Evolutionary conservation across 2,888 invertebrate genomes (phyloP), one percentile per base, ranked within the genome.

Genomic region (Selenia dentaria): DNA sequence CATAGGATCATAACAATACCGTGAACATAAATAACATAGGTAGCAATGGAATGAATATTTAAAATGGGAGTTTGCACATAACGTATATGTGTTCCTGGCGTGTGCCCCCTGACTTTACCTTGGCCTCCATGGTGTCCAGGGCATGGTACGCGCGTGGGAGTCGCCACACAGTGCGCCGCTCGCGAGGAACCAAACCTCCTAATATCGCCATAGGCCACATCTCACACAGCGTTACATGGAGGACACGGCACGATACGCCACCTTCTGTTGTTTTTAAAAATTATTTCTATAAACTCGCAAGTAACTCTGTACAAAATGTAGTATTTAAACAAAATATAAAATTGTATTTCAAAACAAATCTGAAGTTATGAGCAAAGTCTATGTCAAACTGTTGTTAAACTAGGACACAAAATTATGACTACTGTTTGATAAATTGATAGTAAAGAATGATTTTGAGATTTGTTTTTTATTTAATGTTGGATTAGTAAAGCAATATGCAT

Each of bases 201-300:
- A 85, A 87, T 83, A 86, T 84, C 80, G 79, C 78, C 79, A 78
- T 82, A 83, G 85, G 86, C 80, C 87, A 85, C 88, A 86, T 85
- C 82, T 76, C 85, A 87, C 84, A 85, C 81, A 74, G 83, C 79
- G 83, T 79, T 84, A 72, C 85, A 88, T 86, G 86, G 83, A 80
- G 82, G 84, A 80, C 84, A 72, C 80, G 85, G 79, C 84, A 83
- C 83, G 82, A 72, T 75, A 79, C 83, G 83, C 80, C 88, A 86
- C 83, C 87, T 87, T 88, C 90, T 90, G 90, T 89, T 84, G 82
- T 87, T 89, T 86, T 87, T 87, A 87, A 89, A 87, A 83, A 83
- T 79, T 68, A 82, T 77, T 82, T 85, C 84, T 85, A 84, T 81
- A 83, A 87, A 77, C 85, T 87, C 80, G 82, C 65, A 75, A 66